A percentile compares a stretch with the other conserved stretches of the same genome.
phyloP scores from a whole-genome alignment of 2,113 vertebrate genomes.

The Todiramphus chloris region DNA sequence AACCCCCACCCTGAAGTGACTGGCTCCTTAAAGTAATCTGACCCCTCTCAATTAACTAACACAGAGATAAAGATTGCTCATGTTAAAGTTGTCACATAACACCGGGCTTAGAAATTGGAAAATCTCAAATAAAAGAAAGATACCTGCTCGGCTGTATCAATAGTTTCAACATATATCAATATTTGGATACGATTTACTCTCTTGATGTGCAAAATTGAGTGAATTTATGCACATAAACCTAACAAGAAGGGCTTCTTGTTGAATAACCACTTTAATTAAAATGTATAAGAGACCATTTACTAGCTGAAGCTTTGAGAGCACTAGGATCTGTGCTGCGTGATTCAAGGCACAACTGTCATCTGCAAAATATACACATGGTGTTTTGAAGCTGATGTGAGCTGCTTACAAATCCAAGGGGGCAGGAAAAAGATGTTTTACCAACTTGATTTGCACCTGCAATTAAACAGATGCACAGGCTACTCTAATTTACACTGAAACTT shows the following conservation, averaged over 20 bases:
- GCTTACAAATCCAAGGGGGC: neutral
- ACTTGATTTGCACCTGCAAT: conserved; percentile 58
- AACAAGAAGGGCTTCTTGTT: neutral
- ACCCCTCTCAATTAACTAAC: conserved; percentile 47
- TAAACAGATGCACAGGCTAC: neutral
- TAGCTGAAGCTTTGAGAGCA: neutral
- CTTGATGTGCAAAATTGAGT: neutral
- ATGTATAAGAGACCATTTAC: neutral
- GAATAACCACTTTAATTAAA: conserved; percentile 11
- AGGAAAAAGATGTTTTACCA: neutral
- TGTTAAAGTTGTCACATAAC: conserved; percentile 52
- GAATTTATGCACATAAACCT: neutral
- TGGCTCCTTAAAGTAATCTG: conserved; percentile 38
- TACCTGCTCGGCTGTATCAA: neutral
- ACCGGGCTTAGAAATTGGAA: conserved; percentile 17
- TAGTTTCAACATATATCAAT: neutral
- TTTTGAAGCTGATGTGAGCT: neutral
- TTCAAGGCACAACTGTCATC: neutral
- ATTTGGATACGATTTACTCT: neutral
- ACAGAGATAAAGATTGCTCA: conserved; percentile 60
- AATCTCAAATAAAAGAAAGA: neutral
- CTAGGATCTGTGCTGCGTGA: neutral
- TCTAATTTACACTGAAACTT: conserved; percentile 47
- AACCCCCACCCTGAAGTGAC: neutral
- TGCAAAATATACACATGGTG: neutral